Base-by-base conservation (phyloP, 2,888 invertebrate genomes). In the Xiphydria camelus region DNA sequence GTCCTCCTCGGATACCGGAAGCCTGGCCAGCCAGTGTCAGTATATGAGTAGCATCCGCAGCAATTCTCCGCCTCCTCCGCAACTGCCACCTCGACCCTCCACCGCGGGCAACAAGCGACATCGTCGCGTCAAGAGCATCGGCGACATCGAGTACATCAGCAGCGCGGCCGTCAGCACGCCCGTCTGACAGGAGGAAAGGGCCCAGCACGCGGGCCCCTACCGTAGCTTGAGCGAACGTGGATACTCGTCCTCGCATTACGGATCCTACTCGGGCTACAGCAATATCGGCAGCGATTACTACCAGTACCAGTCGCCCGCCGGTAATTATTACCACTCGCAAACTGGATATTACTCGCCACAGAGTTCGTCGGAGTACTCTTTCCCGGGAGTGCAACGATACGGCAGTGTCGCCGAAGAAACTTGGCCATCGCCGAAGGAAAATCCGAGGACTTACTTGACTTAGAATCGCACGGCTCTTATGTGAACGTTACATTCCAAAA, bases 61-160 rank as follows among this genome's bases (percentile, higher is more conserved):
- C 50, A 81, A 81, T 7, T 82, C 83, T 9, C 82, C 82, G 4
- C 82, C 82, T 0, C 82, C 82, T 0, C 76, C 81, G 18, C 82
- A 80, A 38, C 57, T 68, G 6, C 74, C 68, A 2, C 76, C 68
- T 0, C 55, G 71, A 37, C 76, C 65, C 9, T 63, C 49, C 53
- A 54, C 62, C 19, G 59, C 56, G 47, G 60, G 59, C 20, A 44
- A 50, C 19, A 82, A 81, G 55, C 76, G 83, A 35, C 86, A 86
- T 59, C 77, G 87, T 12, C 78, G 87, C 9, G 87, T 87, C 22
- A 85, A 86, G 62, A 87, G 87, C 63, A 88, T 88, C 57, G 86
- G 88, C 2, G 88, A 88, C 71, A 88, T 88, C 62, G 87, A 88
- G 32, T 74, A 74, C 53, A 69, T 73, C 62, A 70, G 66, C 17